Percentiles rank a stretch among this genome's conserved stretches.
Conservation (phyloP, 2,888 invertebrate species). For the Lissonota sp. region DNA sequence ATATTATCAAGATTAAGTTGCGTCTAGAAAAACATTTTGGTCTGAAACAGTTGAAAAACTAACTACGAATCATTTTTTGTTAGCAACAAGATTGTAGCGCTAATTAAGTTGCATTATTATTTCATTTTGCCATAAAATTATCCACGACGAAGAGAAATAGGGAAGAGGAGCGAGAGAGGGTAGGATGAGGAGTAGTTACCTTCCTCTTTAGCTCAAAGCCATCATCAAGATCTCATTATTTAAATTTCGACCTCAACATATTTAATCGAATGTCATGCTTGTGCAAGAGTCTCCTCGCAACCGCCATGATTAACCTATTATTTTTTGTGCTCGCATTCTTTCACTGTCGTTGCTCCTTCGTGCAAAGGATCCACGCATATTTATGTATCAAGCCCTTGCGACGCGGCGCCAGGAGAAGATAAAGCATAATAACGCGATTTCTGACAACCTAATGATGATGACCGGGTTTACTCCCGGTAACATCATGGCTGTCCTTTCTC, state of each 20-base stretch:
- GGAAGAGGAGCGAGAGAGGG: background rate
- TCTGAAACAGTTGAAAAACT: too few relatives aligned
- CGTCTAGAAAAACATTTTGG: too few relatives aligned
- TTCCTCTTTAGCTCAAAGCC: conserved; percentile 61
- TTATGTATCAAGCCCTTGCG: conserved; percentile 33
- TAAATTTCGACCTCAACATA: conserved; percentile 82
- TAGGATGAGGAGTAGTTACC: background rate
- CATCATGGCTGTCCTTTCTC: conserved; percentile 73
- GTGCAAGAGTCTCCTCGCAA: conserved; percentile 43
- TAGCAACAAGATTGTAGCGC: too few relatives aligned
- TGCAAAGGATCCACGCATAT: conserved; percentile 39
- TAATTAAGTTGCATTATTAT: too few relatives aligned
- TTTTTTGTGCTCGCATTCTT: conserved; percentile 46
- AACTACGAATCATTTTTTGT: too few relatives aligned
- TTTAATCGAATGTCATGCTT: conserved; percentile 77
- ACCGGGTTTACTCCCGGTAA: conserved; percentile 80
- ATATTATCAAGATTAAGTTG: too few relatives aligned
- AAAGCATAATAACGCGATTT: conserved; percentile 83
- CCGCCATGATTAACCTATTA: conserved; percentile 17
- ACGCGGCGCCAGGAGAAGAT: conserved; percentile 78
- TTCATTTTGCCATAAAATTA: conserved; percentile 21
- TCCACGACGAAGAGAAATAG: background rate
- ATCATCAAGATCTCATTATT: conserved; percentile 83
- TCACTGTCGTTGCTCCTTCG: conserved; percentile 52
- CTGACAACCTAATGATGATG: conserved; percentile 83